These are phyloP conservation scores for Aphrocallistes beatrix DNA, from an alignment of 37 sponge, comb jelly and placozoan species.

Conservation along the genomic window DNA sequence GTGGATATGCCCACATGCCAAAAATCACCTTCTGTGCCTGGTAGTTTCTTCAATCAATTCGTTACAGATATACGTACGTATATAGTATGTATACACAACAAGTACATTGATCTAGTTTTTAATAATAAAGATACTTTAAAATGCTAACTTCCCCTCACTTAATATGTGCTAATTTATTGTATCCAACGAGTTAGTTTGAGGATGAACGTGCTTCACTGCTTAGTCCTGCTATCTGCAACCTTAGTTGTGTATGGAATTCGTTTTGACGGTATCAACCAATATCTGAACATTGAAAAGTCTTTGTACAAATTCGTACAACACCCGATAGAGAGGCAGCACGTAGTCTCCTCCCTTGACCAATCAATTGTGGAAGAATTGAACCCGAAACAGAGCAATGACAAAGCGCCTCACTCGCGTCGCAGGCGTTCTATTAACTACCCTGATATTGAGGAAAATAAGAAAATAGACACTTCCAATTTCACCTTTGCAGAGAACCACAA, in stretches of 20 bases:
- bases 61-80: too few relatives aligned
- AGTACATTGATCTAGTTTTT: too few relatives aligned
- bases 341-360: not conserved
- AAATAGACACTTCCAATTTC: not conserved
- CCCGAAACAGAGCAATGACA: not conserved
- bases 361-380: not conserved
- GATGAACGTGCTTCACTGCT: too few relatives aligned
- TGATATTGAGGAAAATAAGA: not conserved
- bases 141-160: too few relatives aligned
- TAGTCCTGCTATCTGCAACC: too few relatives aligned
- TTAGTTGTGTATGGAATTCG: not conserved
- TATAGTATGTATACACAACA: too few relatives aligned
- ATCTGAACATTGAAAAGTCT: not conserved
- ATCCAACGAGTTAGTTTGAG: too few relatives aligned
- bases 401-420: not conserved
- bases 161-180: too few relatives aligned
- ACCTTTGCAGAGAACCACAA: constrained; percentile 27
- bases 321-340: not conserved
- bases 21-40: too few relatives aligned
- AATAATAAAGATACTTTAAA: too few relatives aligned
- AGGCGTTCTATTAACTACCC: not conserved
- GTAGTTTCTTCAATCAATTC: too few relatives aligned
- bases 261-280: not conserved
- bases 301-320: not conserved
- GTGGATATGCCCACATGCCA: too few relatives aligned